Percentiles rank a stretch among this genome's conserved stretches.
phyloP scores from a whole-genome alignment of 1,140 invertebrate species.

The Drosophila seguyi region DNA sequence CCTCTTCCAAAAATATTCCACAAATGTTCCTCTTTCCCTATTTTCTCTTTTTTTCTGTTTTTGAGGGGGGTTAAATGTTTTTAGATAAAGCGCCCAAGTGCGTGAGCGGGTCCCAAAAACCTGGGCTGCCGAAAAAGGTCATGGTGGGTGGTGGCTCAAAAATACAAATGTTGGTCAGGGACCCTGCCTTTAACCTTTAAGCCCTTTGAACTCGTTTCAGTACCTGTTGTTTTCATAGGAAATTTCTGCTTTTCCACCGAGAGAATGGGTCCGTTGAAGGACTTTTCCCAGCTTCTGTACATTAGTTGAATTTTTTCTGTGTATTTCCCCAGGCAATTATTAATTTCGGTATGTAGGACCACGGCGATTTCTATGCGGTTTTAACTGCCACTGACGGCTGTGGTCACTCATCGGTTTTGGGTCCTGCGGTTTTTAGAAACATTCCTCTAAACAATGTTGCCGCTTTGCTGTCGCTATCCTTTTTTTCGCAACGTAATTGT shows the following conservation, averaged over 20 bases:
- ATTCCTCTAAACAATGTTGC: slow-evolving; percentile 62
- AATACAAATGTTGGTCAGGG: slow-evolving; percentile 45
- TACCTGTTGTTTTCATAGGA: slow-evolving; percentile 32
- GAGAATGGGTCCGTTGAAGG: background rate
- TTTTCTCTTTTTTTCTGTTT: slow-evolving; percentile 14
- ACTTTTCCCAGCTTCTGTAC: background rate
- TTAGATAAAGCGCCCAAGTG: slow-evolving; percentile 69
- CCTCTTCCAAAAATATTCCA: slow-evolving; percentile 53
- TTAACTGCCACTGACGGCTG: slow-evolving; percentile 65
- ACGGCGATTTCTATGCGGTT: slow-evolving; percentile 55
- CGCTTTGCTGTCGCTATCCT: background rate
- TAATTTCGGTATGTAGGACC: slow-evolving; percentile 46
- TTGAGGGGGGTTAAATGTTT: slow-evolving; percentile 59
- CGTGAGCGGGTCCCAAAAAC: slow-evolving; percentile 61
- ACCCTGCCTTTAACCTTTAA: slow-evolving; percentile 29
- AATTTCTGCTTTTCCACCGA: slow-evolving; percentile 2
- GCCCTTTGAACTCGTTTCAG: slow-evolving; percentile 27
- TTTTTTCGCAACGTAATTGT: slow-evolving; percentile 39
- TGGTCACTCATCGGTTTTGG: slow-evolving; percentile 33
- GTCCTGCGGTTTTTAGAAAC: slow-evolving; percentile 44
- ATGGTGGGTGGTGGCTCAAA: slow-evolving; percentile 11
- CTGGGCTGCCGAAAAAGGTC: slow-evolving; percentile 46
- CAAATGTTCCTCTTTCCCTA: slow-evolving; percentile 36
- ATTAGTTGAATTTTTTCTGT: slow-evolving; percentile 1
- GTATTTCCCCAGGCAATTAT: slow-evolving; percentile 29